Conservation (phyloP, 2,797 vertebrate species). For the Peromyscus melanophrys region DNA sequence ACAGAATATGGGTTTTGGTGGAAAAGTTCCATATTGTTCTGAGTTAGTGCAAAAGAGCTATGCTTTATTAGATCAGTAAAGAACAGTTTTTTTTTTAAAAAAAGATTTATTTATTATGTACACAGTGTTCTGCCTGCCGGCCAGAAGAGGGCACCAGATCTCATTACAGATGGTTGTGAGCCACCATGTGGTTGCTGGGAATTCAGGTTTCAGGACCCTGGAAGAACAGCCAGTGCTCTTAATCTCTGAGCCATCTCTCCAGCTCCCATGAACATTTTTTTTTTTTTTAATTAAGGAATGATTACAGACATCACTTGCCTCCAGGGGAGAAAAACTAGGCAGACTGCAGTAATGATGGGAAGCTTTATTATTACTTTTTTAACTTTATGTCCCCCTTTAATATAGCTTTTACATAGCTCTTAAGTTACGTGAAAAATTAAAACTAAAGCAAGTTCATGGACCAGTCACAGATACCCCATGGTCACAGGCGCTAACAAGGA, state of each 20-base stretch:
- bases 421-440: constrained; percentile 37
- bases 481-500: neutral
- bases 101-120: no score
- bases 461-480: neutral
- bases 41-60: neutral
- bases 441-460: neutral
- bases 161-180: no score
- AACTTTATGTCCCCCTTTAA: neutral
- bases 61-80: neutral
- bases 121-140: no score
- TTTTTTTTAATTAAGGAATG: neutral
- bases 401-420: neutral
- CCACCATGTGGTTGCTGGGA: no score
- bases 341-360: neutral
- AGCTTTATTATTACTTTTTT: neutral
- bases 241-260: no score
- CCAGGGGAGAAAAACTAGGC: neutral
- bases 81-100: neutral
- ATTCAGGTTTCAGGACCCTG: no score
- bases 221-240: no score
- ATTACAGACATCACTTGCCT: neutral
- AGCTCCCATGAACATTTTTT: neutral
- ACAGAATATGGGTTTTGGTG: neutral
- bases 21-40: neutral
- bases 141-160: no score